Evolutionary conservation across 1,140 invertebrate genomes (phyloP), one percentile per base, ranked within the genome.

Genomic region (Drosophila kepulauana): DNA sequence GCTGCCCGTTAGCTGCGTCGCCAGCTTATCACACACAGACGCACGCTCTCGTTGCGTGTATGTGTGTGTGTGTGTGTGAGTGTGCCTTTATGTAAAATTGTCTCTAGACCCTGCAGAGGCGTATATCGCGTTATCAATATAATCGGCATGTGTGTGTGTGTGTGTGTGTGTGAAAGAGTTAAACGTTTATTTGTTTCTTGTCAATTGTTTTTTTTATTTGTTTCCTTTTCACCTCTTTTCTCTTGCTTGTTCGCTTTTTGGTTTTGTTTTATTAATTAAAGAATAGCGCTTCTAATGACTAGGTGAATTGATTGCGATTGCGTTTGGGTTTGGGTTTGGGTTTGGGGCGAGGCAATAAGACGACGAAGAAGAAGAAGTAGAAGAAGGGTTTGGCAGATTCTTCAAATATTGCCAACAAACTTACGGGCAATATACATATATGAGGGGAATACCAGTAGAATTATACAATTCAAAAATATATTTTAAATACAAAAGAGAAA

Each of bases 191-290:
- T 73, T 28, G 6, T 46, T 56, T 46, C 67, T 74, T 69, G 54
- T 58, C 48, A 76, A 67, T 75, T 75, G 54, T 59, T 67, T 56
- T 25, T 75, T 46, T 41, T 46, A 33, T 8, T 43, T 25, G 65
- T 35, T 71, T 61, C 46, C 38, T 20, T 16, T 48, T 6, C 49
- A 46, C 4, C 67, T 61, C 25, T 62, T 46, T 70, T 58, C 59
- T 51, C 38, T 28, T 25, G 20, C 20, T 25, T 25, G 20, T 30
- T 62, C 48, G n/a, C 33, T 49, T 35, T 49, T 68, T 33, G 20
- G 16, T 67, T 75, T 79, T 75, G 64, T 63, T 72, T 86, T 81
- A 81, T 81, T 78, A 85, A 78, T 85, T 71, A 86, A 81, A 70
- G 78, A 74, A 56, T 59, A 56, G 43, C 62, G 64, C 54, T 43